A percentile compares a stretch with the other conserved stretches of the same genome.
phyloP scores from a whole-genome alignment of 2,888 invertebrate species.

The Philaethria dido region DNA sequence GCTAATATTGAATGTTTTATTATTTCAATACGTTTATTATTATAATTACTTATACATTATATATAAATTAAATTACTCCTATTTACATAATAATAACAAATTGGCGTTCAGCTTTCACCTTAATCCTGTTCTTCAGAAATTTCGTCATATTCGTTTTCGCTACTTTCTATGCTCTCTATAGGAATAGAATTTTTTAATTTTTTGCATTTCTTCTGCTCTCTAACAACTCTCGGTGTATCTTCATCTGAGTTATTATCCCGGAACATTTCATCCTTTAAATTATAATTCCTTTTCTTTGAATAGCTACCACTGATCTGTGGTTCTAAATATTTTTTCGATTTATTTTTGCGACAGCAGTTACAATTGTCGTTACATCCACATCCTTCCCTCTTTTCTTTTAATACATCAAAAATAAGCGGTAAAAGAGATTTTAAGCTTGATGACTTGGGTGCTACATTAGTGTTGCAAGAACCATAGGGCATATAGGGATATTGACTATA shows the following conservation, averaged over 20 bases:
- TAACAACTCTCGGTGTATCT: slow-evolving; percentile 38
- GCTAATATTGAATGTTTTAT: neutral
- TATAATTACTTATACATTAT: too few relatives aligned
- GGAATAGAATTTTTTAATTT: slow-evolving; percentile 39
- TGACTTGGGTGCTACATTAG: slow-evolving; percentile 51
- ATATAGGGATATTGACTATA: slow-evolving; percentile 12
- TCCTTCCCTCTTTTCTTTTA: slow-evolving; percentile 59
- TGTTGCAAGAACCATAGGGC: slow-evolving; percentile 16
- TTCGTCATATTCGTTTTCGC: slow-evolving; percentile 50
- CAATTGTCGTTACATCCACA: slow-evolving; percentile 51
- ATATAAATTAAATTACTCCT: neutral
- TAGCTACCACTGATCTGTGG: slow-evolving; percentile 52
- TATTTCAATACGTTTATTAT: neutral
- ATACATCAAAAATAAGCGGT: slow-evolving; percentile 66
- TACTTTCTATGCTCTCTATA: slow-evolving; percentile 51
- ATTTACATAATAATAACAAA: neutral
- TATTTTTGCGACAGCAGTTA: slow-evolving; percentile 42
- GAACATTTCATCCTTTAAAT: slow-evolving; percentile 43
- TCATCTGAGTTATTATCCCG: slow-evolving; percentile 44
- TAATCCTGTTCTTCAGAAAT: slow-evolving; percentile 43
- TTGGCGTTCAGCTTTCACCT: neutral
- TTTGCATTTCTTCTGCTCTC: slow-evolving; percentile 41
- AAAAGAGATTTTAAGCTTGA: slow-evolving; percentile 63
- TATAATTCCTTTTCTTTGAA: slow-evolving; percentile 57
- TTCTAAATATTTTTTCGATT: slow-evolving; percentile 27